Evolutionary conservation across 1,140 invertebrate genomes (phyloP).

Genomic region (Nixonia krombeini): DNA sequence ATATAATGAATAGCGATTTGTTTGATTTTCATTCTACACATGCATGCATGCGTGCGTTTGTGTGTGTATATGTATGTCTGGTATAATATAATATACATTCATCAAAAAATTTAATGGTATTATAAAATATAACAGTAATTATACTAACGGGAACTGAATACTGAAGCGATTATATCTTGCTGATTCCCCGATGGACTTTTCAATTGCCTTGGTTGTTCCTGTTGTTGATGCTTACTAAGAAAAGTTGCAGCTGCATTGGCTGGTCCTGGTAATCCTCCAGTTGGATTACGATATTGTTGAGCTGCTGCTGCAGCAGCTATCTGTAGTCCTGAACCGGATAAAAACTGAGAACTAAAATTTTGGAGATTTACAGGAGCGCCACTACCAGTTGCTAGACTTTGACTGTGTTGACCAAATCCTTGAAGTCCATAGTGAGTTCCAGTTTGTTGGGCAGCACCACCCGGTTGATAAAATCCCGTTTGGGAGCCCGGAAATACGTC

Average conservation of each 20-base stretch:
- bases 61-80: too few species aligned
- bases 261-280: constrained; percentile 69
- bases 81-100: too few species aligned
- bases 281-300: constrained; percentile 72
- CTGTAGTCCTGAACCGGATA: constrained; percentile 71
- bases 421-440: constrained; percentile 70
- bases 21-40: too few species aligned
- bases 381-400: constrained; percentile 67
- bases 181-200: constrained; percentile 74
- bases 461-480: constrained; percentile 72
- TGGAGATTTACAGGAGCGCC: constrained; percentile 73
- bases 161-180: constrained; percentile 72
- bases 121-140: not conserved
- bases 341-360: constrained; percentile 75
- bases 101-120: constrained; percentile 11
- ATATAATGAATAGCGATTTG: constrained; percentile 8
- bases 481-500: constrained; percentile 70
- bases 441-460: constrained; percentile 71
- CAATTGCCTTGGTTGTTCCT: constrained; percentile 73
- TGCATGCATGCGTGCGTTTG: too few species aligned
- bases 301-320: constrained; percentile 70
- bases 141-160: constrained; percentile 72
- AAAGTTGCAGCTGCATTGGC: constrained; percentile 69
- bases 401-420: constrained; percentile 70
- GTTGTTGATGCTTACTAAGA: constrained; percentile 73